phyloP scores from a whole-genome alignment of 1,140 invertebrate species.

The Eciton burchellii region DNA sequence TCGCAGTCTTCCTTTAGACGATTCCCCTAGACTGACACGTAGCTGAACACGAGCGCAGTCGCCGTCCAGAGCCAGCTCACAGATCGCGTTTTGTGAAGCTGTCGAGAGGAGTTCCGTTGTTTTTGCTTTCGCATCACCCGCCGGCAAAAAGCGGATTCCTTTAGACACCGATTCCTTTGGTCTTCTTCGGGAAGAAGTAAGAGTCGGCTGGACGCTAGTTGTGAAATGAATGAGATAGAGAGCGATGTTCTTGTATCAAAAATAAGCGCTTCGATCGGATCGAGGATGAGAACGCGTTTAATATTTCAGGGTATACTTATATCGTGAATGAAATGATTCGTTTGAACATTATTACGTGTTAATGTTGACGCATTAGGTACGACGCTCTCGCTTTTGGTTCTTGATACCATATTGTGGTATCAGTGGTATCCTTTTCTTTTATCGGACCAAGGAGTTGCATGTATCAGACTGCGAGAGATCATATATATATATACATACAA shows the following conservation, averaged over 20 bases:
- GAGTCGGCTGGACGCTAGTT: neutral
- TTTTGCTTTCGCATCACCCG: conserved; percentile 10
- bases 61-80: neutral
- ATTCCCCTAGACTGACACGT: neutral
- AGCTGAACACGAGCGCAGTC: neutral
- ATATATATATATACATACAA: neutral
- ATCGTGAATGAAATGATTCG: neutral
- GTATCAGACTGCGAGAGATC: neutral
- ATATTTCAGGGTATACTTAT: conserved; percentile 22
- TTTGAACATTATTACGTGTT: neutral
- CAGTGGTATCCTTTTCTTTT: neutral
- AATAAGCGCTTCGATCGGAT: neutral
- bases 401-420: neutral
- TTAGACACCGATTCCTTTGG: neutral
- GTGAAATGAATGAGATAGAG: conserved; percentile 1
- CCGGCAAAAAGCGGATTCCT: conserved; percentile 14
- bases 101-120: neutral
- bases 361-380: conserved; percentile 35
- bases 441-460: conserved; percentile 8
- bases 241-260: conserved; percentile 7
- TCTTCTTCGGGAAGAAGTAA: neutral
- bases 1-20: neutral
- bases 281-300: conserved; percentile 4
- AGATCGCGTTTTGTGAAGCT: neutral
- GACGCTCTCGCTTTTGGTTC: neutral